These are phyloP conservation scores for Recurvirostra avosetta DNA, from an alignment of 2,113 vertebrate genomes.

Conservation along the genomic window DNA sequence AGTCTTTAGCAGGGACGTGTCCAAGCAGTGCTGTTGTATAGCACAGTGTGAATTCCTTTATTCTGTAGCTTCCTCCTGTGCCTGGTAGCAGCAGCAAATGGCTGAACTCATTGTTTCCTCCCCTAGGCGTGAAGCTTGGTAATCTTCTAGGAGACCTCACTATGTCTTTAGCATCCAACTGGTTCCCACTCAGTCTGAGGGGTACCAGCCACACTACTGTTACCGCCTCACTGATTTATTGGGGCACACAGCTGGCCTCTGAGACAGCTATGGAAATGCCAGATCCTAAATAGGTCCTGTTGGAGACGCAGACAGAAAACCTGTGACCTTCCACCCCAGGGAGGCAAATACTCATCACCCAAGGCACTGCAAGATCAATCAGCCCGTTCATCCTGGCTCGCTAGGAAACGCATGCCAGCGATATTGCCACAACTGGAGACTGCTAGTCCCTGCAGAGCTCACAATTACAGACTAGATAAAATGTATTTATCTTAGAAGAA, in stretches of 20 bases:
- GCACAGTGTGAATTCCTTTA: background rate
- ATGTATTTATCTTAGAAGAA: background rate
- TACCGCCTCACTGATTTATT: background rate
- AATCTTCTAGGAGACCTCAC: background rate
- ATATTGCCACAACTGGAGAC: background rate
- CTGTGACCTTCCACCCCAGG: background rate
- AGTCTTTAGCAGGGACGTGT: background rate
- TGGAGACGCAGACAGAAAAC: background rate
- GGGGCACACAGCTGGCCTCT: background rate
- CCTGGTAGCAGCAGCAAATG: background rate
- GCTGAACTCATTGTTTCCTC: background rate
- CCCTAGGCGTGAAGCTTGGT: background rate
- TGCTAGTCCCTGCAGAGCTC: background rate
- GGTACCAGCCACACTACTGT: background rate
- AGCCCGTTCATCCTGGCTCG: background rate
- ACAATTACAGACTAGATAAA: background rate
- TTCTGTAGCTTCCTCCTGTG: background rate
- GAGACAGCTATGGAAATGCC: background rate
- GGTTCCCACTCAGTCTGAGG: background rate
- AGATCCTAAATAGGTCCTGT: background rate
- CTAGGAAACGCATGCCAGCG: background rate
- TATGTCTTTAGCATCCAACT: background rate
- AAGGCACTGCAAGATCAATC: background rate
- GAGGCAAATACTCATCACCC: background rate
- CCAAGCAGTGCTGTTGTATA: background rate